A percentile compares a stretch with the other conserved stretches of the same genome.
Conservation (phyloP, 2,888 invertebrate species). For the Lycaena phlaeas region DNA sequence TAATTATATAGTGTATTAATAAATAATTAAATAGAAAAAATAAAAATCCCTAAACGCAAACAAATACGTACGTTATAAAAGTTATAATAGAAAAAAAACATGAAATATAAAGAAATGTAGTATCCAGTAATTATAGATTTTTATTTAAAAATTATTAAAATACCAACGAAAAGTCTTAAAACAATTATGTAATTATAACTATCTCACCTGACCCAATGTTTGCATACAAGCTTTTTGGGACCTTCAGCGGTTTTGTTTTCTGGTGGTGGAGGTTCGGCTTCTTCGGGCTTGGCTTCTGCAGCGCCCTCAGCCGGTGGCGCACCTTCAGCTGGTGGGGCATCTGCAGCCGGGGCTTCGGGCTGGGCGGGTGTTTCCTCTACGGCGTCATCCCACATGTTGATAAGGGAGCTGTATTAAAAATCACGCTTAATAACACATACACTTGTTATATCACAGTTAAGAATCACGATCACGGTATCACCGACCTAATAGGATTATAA, state of each 20-base stretch:
- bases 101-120: too few relatives aligned
- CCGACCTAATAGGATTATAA: slow-evolving; percentile 47
- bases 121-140: too few relatives aligned
- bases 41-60: too few relatives aligned
- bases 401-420: slow-evolving; percentile 50
- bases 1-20: too few relatives aligned
- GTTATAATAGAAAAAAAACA: too few relatives aligned
- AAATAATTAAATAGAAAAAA: too few relatives aligned
- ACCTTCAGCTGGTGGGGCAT: slow-evolving; percentile 24
- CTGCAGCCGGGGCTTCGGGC: slow-evolving; percentile 39
- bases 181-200: too few relatives aligned
- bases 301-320: slow-evolving; percentile 24
- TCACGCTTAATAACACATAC: slow-evolving; percentile 24
- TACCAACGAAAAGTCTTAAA: too few relatives aligned
- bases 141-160: too few relatives aligned
- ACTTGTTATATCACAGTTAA: slow-evolving; percentile 6
- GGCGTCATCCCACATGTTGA: slow-evolving; percentile 72
- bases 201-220: slow-evolving; percentile 85
- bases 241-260: slow-evolving; percentile 57
- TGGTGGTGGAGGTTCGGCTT: slow-evolving; percentile 54
- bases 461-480: slow-evolving; percentile 12
- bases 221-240: slow-evolving; percentile 80
- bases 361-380: slow-evolving; percentile 52
- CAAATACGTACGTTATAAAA: too few relatives aligned
- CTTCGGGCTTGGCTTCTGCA: slow-evolving; percentile 48